These are phyloP conservation scores for Lepus townsendii DNA, from an alignment of 2,797 vertebrate genomes.

Conservation along the genomic window DNA sequence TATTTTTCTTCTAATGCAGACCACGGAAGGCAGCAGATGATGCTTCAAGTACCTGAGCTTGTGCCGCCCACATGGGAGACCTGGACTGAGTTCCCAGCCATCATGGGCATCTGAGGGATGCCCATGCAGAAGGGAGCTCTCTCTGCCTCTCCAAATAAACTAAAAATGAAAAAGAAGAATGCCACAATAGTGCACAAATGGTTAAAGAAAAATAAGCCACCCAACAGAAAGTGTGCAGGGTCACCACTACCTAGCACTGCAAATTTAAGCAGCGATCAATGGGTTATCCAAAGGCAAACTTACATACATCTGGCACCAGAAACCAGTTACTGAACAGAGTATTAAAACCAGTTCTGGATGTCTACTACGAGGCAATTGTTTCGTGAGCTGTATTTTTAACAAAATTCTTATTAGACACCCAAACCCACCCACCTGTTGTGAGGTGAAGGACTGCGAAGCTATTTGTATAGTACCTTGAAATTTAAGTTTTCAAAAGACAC, in stretches of 20 bases:
- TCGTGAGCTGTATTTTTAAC: background rate
- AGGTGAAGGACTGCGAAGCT: background rate
- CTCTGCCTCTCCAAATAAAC: no score
- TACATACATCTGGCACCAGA: background rate
- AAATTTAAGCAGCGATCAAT: background rate
- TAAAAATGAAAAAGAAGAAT: background rate
- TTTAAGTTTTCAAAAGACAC: background rate
- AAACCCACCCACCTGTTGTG: background rate
- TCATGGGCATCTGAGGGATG: no score
- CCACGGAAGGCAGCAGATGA: no score
- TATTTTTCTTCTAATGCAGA: no score
- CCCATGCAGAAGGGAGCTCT: no score
- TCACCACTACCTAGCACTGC: background rate
- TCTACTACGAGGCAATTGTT: background rate
- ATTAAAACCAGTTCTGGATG: background rate
- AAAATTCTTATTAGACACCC: background rate
- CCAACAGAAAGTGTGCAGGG: fast-evolving
- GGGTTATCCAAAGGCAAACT: background rate
- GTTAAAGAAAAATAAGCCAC: background rate
- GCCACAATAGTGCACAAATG: background rate
- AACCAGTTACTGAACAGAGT: background rate
- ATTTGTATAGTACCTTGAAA: background rate
- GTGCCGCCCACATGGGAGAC: no score
- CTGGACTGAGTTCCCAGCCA: no score
- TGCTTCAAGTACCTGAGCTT: no score